phyloP scores from a whole-genome alignment of 2,797 vertebrate species.

The Gallirallus australis region DNA sequence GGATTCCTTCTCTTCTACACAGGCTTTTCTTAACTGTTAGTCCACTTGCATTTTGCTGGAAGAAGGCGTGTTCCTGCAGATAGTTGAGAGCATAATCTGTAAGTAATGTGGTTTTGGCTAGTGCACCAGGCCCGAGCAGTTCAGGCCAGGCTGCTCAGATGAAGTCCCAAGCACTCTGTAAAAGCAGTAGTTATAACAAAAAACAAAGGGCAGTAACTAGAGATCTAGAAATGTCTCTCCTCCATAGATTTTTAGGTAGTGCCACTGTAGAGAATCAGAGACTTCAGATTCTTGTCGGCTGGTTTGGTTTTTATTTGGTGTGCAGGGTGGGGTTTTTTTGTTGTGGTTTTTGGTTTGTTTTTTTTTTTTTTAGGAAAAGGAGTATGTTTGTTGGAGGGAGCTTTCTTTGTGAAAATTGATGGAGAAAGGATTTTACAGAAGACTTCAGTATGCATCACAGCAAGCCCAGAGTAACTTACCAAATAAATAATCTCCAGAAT shows the following conservation, averaged over 20 bases:
- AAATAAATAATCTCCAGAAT: not conserved
- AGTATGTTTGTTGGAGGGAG: not conserved
- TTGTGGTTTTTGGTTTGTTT: too few relatives aligned
- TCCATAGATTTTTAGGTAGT: not conserved
- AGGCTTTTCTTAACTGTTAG: not conserved
- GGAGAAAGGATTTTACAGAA: not conserved
- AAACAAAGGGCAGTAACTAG: not conserved
- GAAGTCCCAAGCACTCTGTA: not conserved
- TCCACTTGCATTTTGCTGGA: not conserved
- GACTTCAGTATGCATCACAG: not conserved
- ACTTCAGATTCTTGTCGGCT: not conserved
- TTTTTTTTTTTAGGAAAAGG: too few relatives aligned
- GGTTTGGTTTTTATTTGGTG: not conserved
- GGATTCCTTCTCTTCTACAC: not conserved
- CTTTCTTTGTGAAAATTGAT: not conserved
- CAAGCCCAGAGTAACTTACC: not conserved
- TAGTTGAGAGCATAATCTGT: not conserved
- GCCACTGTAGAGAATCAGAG: not conserved
- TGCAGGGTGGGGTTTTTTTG: too few relatives aligned
- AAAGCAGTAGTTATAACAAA: not conserved
- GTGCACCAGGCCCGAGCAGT: not conserved
- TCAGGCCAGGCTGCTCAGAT: not conserved
- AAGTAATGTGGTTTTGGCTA: conserved; percentile 2
- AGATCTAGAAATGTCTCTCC: not conserved
- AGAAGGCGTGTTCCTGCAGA: not conserved